A percentile compares a stretch with the other conserved stretches of the same genome.
Evolutionary conservation across 2,888 invertebrate genomes (phyloP).

Genomic region (Corythucha ciliata): DNA sequence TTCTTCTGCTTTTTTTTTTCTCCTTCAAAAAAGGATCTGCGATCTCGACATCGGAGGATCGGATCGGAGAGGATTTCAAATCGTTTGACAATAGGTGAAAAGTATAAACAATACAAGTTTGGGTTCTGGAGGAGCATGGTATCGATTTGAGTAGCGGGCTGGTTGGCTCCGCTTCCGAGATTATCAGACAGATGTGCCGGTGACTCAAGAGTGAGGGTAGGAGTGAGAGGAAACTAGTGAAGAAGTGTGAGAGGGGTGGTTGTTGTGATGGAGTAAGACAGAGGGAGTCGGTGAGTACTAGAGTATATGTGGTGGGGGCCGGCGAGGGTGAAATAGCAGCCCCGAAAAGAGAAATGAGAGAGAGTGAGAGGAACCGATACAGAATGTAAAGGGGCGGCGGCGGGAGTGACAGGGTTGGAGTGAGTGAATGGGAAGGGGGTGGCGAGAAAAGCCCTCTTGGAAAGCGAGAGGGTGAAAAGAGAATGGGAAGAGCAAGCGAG

Average conservation of each 20-base stretch:
- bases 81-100: no score
- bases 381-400: conserved; percentile 8
- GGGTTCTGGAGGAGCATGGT: no score
- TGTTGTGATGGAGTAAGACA: neutral
- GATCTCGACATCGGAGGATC: no score
- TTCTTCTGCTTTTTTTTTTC: no score
- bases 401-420: conserved; percentile 4
- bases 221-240: neutral
- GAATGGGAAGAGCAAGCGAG: conserved; percentile 6
- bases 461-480: neutral
- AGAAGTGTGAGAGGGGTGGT: conserved; percentile 4
- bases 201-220: conserved; percentile 4
- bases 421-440: conserved; percentile 1
- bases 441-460: neutral
- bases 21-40: no score
- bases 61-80: no score
- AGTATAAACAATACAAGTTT: no score
- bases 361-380: neutral
- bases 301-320: no score
- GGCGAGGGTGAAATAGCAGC: no score
- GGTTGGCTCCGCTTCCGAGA: no score
- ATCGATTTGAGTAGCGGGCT: no score
- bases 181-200: conserved; percentile 25
- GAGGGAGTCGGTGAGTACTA: neutral
- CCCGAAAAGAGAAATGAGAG: no score